Percentiles rank a stretch among this genome's conserved stretches.
phyloP scores from a whole-genome alignment of 2,888 invertebrate species.

The Synanthedon myopaeformis region DNA sequence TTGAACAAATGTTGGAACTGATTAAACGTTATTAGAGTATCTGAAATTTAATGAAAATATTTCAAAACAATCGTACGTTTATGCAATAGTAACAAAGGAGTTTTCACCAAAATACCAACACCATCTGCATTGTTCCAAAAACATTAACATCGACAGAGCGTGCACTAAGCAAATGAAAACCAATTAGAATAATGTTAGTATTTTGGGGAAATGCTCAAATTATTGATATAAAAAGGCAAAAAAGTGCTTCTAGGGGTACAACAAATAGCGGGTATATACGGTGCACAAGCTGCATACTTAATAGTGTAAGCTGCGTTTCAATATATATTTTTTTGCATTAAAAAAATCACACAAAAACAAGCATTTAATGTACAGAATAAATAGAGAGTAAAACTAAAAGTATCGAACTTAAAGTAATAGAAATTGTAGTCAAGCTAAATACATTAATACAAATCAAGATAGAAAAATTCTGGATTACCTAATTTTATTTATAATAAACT shows the following conservation, averaged over 20 bases:
- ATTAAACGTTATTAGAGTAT: too few species aligned
- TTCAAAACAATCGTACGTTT: constrained; percentile 35
- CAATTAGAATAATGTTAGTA: constrained; percentile 59
- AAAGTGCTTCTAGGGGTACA: constrained; percentile 35
- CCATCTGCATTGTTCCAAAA: constrained; percentile 45
- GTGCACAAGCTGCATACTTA: constrained; percentile 50
- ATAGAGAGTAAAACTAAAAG: too few species aligned
- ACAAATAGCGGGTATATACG: constrained; percentile 25
- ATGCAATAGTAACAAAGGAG: constrained; percentile 32
- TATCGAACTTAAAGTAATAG: too few species aligned
- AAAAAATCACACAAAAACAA: background rate
- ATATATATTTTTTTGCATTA: background rate
- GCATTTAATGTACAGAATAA: background rate
- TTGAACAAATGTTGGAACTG: background rate
- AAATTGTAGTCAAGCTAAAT: too few species aligned
- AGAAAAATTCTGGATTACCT: background rate
- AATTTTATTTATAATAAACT: constrained; percentile 14
- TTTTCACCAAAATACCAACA: constrained; percentile 70
- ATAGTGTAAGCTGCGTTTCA: constrained; percentile 32
- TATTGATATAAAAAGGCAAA: constrained; percentile 23
- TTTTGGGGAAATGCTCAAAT: constrained; percentile 57
- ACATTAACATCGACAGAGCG: constrained; percentile 23
- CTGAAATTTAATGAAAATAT: background rate
- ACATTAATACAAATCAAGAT: too few species aligned
- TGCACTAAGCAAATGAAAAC: constrained; percentile 36